Evolutionary conservation across 2,888 invertebrate species (phyloP), one percentile per base, ranked within the genome.

Genomic region (Thera britannica): DNA sequence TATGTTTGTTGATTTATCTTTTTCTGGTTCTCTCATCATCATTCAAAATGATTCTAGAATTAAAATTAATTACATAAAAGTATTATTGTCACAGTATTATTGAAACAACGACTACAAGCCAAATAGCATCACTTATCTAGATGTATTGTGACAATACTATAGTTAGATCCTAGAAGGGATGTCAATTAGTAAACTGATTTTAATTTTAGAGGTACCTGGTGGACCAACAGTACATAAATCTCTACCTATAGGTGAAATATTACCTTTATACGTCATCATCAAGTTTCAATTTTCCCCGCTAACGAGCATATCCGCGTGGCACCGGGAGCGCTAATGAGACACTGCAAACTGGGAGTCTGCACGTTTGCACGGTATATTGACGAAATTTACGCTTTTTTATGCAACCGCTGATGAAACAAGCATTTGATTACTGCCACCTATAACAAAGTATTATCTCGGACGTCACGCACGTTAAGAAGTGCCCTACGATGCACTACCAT

Each of bases 201-300:
- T 51, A 51, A 4, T 3, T 12, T 49, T 41, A 41, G 5, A 7
- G 7, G 41, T 7, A 3, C 41, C 6, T 41, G 3, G 1, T 7
- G 9, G 8, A 9, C 44, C 44, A 7, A 9, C 44, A 7, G 8
- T 46, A 46, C 9, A 46, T 46, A 46, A 46, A 46, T 46, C 51
- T 51, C 51, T 51, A 51, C 23, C 12, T 51, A 41, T 7, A 51
- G 41, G 35, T 41, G 4, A 52, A n/a, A 44, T 54, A 58, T 58
- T 54, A 46, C 36, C 38, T 41, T 60, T 57, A 46, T 9, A 9
- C 9, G 8, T 54, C 62, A 38, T 67, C 54, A 67, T 62, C 67
- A 67, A 51, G 57, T 61, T 61, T 61, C 61, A 54, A 62, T 62
- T 62, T 67, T 38, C 48, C 34, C 55, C 54, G 54, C 62, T 67